Evolutionary conservation across 2,797 vertebrate genomes (phyloP), one percentile per base, ranked within the genome.

Genomic region (Pempheris klunzingeri): DNA sequence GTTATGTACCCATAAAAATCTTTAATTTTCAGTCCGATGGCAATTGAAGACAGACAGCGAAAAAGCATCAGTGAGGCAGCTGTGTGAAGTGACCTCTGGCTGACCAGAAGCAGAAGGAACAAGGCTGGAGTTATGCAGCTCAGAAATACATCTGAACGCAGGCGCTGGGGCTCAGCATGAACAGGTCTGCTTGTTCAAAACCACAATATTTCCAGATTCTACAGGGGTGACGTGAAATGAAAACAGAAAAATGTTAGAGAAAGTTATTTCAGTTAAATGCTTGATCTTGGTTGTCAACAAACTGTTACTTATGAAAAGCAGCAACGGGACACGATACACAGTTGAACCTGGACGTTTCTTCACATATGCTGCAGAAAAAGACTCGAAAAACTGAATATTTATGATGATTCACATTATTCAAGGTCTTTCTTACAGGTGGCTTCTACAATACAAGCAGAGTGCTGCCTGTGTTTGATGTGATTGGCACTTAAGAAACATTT

Each of bases 51-150:
- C 62, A 92, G 90, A 87, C 84, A 89, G 81, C 58, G 74, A 88
- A 79, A 81, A 83, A 67, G 77, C 80, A 76, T 92, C 83, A 78
- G 55, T 71, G 82, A 73, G 71, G 64, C 75, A 87, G 78, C 83
- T 78, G 81, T 82, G 74, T 84, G 79, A 84, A 55, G 70, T 93
- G 91, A 95, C 88, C 90, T 84, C 80, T 90, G 90, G 87, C 81
- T 92, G 93, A 94, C 92, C 90, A 92, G 69, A 49, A 49, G 69
- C 65, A 83, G 59, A 74, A 76, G 86, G 88, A 92, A 93, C 90
- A 95, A 93, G 90, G 86, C 83, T 50, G 60, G 78, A 87, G 87
- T 92, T 93, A 93, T 93, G 74, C 61, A 70, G 78, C 75, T 52
- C 30, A 53, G 66, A 76, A 77, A 86, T 66, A 85, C 84, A 89